Evolutionary conservation across 2,113 vertebrate species (phyloP).

Genomic region (Vicugna pacos): DNA sequence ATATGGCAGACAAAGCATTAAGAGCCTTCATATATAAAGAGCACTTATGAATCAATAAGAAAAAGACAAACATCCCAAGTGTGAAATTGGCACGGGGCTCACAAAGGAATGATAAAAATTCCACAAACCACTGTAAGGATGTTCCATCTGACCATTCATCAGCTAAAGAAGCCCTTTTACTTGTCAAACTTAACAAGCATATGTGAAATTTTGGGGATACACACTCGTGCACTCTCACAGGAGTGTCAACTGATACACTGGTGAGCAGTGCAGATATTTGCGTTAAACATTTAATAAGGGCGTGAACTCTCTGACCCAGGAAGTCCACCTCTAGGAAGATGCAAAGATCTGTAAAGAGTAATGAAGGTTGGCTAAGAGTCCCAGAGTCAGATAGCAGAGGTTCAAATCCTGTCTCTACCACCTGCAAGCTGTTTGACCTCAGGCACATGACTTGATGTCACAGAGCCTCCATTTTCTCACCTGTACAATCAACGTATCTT

Average conservation of each 20-base stretch:
- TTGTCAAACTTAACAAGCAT: neutral
- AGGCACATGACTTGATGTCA: neutral
- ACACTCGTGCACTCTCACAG: neutral
- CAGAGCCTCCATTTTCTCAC: neutral
- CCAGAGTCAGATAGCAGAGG: neutral
- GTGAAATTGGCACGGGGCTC: neutral
- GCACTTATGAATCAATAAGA: neutral
- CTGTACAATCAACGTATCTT: neutral
- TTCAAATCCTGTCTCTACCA: neutral
- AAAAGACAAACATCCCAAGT: neutral
- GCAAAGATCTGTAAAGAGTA: neutral
- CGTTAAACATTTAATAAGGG: neutral
- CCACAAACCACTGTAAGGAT: neutral
- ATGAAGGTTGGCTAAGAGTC: neutral
- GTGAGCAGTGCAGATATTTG: neutral
- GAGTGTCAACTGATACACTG: neutral
- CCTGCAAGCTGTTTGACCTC: neutral
- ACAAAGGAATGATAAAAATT: neutral
- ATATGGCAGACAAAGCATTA: neutral
- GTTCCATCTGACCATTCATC: neutral
- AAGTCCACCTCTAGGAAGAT: neutral
- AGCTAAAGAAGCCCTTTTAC: neutral
- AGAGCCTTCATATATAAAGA: conserved; percentile 38
- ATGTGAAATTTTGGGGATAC: neutral
- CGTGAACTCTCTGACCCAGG: neutral